Base-by-base conservation (phyloP, 2,888 invertebrate genomes). In the Lottia gigantea region DNA sequence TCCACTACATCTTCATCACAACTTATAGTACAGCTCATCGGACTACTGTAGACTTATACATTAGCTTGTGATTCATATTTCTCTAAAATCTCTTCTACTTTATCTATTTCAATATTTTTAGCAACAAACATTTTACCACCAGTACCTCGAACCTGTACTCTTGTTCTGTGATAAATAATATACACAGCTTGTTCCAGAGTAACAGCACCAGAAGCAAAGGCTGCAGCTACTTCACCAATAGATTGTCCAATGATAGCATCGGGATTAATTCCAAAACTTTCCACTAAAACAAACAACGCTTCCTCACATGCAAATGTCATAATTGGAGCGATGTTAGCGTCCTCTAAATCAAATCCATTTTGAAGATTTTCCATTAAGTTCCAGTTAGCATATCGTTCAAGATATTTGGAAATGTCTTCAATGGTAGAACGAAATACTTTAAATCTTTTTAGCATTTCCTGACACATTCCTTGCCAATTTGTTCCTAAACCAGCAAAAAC, bases 401-500 rank as follows among this genome's bases (percentile, higher is more conserved):
- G 70, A 11, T 67, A 64, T 11, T 46, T 15, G 64, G 81, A 79
- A 16, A 83, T 74, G 46, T 73, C 70, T 55, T 72, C 16, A 26
- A 84, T 70, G 4, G 74, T 71, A 12, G 74, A 66, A 31, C 71
- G 64, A 68, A 84, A 84, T 0, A 76, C 68, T 1, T 64, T 46
- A 31, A 72, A 71, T 46, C 66, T 68, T 16, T 49, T 14, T 67
- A 82, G 73, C 64, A 83, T 47, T 55, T 80, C 78, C 62, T 67
- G 65, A 62, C 83, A 80, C 85, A 85, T 85, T 8, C 82, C 82
- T 19, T 68, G 68, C 83, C 83, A 83, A 11, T 76, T 67, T 19
- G 83, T 83, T 11, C 85, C 84, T 67, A 83, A 82, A 1, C 85
- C 84, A 74, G 82, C 77, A 67, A 79, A 85, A 6, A 83, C 82